Conservation (phyloP, 2,797 vertebrate genomes). For the Micromesistius poutassou region DNA sequence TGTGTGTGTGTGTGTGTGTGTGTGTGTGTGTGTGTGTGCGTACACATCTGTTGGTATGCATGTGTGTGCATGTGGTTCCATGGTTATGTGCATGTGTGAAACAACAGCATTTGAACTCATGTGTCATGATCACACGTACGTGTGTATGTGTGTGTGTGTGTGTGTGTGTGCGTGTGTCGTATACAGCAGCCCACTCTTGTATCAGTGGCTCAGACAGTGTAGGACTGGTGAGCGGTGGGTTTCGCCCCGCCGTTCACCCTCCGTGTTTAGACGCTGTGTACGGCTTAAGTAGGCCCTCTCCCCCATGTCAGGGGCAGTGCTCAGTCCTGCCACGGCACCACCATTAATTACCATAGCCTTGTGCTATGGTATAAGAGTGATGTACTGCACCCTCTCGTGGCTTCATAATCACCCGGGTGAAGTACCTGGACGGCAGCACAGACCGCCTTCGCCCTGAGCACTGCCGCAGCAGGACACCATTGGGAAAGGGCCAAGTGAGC, state of each 20-base stretch:
- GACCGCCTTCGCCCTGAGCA: constrained; percentile 12
- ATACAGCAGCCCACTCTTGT: constrained; percentile 46
- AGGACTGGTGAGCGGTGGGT: constrained; percentile 68
- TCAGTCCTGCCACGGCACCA: constrained; percentile 73
- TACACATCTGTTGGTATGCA: neutral
- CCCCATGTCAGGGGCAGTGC: constrained; percentile 77
- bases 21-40: constrained; percentile 15
- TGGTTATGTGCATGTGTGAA: neutral
- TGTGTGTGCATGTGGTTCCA: neutral
- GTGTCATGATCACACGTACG: constrained; percentile 18
- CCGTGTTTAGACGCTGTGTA: constrained; percentile 77
- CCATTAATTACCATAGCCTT: constrained; percentile 84
- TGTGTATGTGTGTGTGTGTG: constrained; percentile 15
- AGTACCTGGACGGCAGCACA: constrained; percentile 49
- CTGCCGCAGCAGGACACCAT: too few relatives aligned
- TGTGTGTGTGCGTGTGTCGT: constrained; percentile 11
- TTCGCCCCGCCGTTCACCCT: constrained; percentile 73
- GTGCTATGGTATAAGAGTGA: constrained; percentile 82
- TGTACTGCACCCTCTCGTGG: constrained; percentile 76
- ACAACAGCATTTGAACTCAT: constrained; percentile 7
- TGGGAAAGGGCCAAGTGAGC: too few relatives aligned
- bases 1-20: constrained; percentile 3
- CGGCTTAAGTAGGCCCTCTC: constrained; percentile 77
- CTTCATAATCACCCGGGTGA: constrained; percentile 74
- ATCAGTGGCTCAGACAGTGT: constrained; percentile 60